Conservation (phyloP, 2,113 vertebrate species). For the Symphodus melops region DNA sequence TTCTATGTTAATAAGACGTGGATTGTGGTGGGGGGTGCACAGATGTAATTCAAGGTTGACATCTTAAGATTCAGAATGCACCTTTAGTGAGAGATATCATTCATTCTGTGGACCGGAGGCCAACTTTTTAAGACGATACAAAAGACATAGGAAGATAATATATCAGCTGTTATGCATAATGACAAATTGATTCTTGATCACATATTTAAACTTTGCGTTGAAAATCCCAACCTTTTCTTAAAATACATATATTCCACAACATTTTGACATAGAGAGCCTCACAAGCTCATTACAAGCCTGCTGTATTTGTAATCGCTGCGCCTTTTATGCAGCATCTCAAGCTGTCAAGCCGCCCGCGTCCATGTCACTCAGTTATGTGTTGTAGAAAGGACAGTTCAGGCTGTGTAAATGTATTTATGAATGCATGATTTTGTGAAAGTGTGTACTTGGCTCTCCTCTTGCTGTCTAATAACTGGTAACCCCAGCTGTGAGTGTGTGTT, state of each 20-base stretch:
- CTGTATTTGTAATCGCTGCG: conserved; percentile 34
- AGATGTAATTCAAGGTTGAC: conserved; percentile 75
- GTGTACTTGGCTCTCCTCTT: conserved; percentile 77
- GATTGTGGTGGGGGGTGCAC: conserved; percentile 58
- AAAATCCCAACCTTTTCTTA: conserved; percentile 23
- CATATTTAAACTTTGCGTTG: conserved; percentile 14
- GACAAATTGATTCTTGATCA: conserved; percentile 21
- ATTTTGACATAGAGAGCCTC: conserved; percentile 30
- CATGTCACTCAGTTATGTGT: conserved; percentile 67
- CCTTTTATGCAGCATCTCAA: conserved; percentile 58
- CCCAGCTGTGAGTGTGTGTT: conserved; percentile 80
- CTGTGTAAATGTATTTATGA: conserved; percentile 81
- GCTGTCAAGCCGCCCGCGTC: conserved; percentile 59
- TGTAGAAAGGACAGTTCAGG: conserved; percentile 57
- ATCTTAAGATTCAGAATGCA: conserved; percentile 71
- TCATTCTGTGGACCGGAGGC: conserved; percentile 48
- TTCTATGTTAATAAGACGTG: conserved; percentile 80
- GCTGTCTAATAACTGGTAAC: conserved; percentile 83
- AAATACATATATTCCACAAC: conserved; percentile 34
- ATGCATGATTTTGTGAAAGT: conserved; percentile 80
- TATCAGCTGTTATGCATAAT: conserved; percentile 1
- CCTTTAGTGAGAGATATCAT: conserved; percentile 40
- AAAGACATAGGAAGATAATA: conserved; percentile 16
- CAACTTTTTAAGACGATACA: conserved; percentile 47
- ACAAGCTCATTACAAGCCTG: conserved; percentile 42